Evolutionary conservation across 2,797 vertebrate species (phyloP), one percentile per base, ranked within the genome.

Genomic region (Acanthurus lineatus): DNA sequence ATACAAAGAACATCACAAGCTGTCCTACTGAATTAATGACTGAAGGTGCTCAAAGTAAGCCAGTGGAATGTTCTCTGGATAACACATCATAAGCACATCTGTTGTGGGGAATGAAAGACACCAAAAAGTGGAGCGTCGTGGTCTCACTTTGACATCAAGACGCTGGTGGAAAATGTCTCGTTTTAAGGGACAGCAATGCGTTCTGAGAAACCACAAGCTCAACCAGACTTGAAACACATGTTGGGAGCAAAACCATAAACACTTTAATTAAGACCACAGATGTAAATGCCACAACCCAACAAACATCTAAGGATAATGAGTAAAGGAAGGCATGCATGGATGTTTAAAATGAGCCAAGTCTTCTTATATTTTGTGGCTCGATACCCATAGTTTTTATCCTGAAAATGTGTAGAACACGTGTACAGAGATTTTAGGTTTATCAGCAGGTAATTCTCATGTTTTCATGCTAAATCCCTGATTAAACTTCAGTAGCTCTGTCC

Each of bases 181-280:
- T 76, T 75, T 77, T 61, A 58, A 58, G 56, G 17, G 51, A 65
- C 19, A 35, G n/a, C 76, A 68, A 83, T 56, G 58, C 32, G 10
- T 25, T 67, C 35, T 62, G 66, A 69, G 69, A 81, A 78, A 54
- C 47, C 51, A 57, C 32, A 35, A 35, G 32, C 2, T 35, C 32
- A 38, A 56, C 19, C 38, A 62, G 44, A 70, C 15, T 61, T 62
- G 20, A 77, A 81, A 81, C 79, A 85, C 67, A 79, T 61, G 64
- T 57, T 63, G 10, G 42, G 19, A 61, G 54, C 42, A 60, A 81
- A 70, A 71, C 65, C 73, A 74, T 66, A 79, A 53, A 40, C 71
- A 56, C 59, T 69, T 52, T 32, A 65, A 73, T 69, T 64, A 54
- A 76, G 71, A 28, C 20, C 73, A 52, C 42, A 70, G 57, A 63